Percentiles rank a stretch among this genome's conserved stretches.
Evolutionary conservation across 2,888 invertebrate species (phyloP).

Genomic region (Elmis aenea): DNA sequence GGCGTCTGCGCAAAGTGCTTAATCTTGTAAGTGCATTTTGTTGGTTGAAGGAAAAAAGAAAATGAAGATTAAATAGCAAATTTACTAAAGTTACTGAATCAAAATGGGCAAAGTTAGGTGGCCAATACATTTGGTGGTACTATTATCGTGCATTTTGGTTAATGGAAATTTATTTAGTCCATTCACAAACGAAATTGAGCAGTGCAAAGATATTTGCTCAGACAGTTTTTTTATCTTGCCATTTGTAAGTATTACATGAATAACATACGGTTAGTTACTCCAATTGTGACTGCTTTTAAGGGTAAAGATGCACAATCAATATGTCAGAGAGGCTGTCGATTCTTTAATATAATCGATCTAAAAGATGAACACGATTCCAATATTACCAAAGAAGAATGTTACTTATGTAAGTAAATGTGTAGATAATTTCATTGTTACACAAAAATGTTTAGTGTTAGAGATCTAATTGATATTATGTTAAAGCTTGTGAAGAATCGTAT

Average conservation of each 20-base stretch:
- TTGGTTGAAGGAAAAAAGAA: no score
- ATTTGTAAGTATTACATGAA: conserved; percentile 3
- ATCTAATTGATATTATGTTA: no score
- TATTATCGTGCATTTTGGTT: no score
- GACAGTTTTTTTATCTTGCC: conserved; percentile 14
- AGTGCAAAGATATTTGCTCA: conserved; percentile 12
- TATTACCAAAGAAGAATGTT: conserved; percentile 34
- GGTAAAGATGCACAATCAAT: conserved; percentile 32
- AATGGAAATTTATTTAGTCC: no score
- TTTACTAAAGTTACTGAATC: no score
- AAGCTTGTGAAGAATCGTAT: conserved; percentile 36
- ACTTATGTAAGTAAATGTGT: conserved; percentile 32
- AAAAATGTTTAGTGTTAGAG: no score
- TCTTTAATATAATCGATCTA: conserved; percentile 36
- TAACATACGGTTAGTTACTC: background rate
- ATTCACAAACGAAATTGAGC: conserved; percentile 5
- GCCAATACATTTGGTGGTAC: no score
- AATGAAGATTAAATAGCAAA: no score
- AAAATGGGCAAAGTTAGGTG: no score
- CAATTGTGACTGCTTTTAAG: conserved; percentile 22
- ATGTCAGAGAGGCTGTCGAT: conserved; percentile 38
- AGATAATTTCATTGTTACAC: conserved; percentile 5
- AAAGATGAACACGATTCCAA: conserved; percentile 34
- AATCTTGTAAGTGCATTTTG: no score
- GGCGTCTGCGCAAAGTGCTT: no score